Evolutionary conservation across 2,888 invertebrate species (phyloP), one percentile per base, ranked within the genome.

Genomic region (Drosophila limbata): DNA sequence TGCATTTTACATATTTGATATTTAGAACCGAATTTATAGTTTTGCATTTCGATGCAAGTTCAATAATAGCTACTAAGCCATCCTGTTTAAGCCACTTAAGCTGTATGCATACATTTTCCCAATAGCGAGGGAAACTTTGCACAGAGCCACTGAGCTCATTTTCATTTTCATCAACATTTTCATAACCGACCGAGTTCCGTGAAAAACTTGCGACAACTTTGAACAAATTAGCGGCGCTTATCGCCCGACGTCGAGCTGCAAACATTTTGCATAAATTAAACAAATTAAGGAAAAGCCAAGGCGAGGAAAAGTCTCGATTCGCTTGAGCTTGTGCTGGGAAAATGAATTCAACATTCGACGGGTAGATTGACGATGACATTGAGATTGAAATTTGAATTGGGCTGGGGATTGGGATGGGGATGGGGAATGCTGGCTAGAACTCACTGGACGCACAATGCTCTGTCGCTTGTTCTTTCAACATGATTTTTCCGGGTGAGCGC

Each of bases 231-330:
- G 76, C 76, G 77, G 65, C 74, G 84, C 86, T 84, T 84, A 84
- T 84, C 88, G 80, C 33, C 65, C 67, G 48, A 44, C 45, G 69
- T 33, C 60, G 31, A 44, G 69, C 69, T 39, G 67, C 73, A 67
- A 85, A 83, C 88, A 87, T 87, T 85, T 90, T 90, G 90, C 85
- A 89, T 86, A 86, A 86, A 90, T 86, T 90, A 89, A 90, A 81
- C 81, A 83, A 90, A 87, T 89, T 87, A 76, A 57, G 44, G 65
- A 56, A 86, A 80, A 85, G 77, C 83, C 69, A 62, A 37, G 59
- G 48, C 52, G 59, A 57, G 53, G 19, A 50, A 50, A 50, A 50
- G 19, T 50, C 25, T 50, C 25, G 48, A 21, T n/a, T 13, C 21
- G 44, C 44, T 13, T 44, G 19, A 51, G 42, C 42, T 42, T 21